phyloP scores from a whole-genome alignment of 2,797 vertebrate species.

The Philypnodon macrostomus region DNA sequence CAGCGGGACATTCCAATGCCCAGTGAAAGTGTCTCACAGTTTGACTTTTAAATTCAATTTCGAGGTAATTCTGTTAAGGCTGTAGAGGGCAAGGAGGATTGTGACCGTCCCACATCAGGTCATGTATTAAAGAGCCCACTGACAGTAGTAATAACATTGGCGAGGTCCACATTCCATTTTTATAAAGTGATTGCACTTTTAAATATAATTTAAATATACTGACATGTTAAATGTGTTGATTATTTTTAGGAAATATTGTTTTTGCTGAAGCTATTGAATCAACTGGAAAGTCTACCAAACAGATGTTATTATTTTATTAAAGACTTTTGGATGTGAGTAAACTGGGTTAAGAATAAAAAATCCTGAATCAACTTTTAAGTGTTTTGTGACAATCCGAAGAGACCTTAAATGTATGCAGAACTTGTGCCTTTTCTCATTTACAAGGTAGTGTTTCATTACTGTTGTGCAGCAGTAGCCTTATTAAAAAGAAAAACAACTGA shows the following conservation, averaged over 20 bases:
- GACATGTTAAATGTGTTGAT: conserved; percentile 24
- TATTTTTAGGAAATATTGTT: conserved; percentile 18
- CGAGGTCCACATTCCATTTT: no score
- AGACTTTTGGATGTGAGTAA: conserved; percentile 2
- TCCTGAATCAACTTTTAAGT: conserved; percentile 9
- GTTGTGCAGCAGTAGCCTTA: conserved; percentile 12
- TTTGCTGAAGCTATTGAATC: background rate
- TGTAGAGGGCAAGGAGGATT: conserved; percentile 22
- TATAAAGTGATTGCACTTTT: no score
- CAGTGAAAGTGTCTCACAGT: conserved; percentile 59
- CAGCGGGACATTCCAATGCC: conserved; percentile 62
- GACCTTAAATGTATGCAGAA: conserved; percentile 32
- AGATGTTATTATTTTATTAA: conserved; percentile 28
- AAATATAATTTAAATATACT: no score
- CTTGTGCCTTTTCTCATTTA: conserved; percentile 40
- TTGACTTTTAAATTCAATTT: conserved; percentile 69
- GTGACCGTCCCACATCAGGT: conserved; percentile 24
- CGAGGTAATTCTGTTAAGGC: conserved; percentile 63
- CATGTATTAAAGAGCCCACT: conserved; percentile 21
- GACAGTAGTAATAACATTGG: conserved; percentile 42
- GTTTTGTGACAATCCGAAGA: conserved; percentile 39
- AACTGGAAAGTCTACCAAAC: conserved; percentile 15
- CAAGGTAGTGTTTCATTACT: conserved; percentile 53
- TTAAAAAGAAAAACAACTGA: background rate
- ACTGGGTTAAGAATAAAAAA: background rate